Conservation (phyloP, 1,140 invertebrate species). For the Zaprionus gabonicus region DNA sequence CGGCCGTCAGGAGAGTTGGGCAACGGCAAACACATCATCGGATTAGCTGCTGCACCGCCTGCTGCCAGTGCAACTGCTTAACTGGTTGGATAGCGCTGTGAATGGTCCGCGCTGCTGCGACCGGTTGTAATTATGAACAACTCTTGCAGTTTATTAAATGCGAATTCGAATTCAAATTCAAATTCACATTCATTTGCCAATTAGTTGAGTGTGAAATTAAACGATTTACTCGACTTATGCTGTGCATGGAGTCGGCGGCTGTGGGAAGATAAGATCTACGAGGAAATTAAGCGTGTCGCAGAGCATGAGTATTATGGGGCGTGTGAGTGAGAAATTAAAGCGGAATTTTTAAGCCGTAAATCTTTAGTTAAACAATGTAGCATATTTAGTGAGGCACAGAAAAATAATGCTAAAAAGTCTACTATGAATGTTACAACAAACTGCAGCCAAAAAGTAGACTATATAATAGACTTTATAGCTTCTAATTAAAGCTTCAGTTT, state of each 20-base stretch:
- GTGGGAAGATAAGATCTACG: constrained; percentile 10
- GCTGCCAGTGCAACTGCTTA: constrained; percentile 7
- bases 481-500: background rate
- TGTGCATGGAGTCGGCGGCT: constrained; percentile 2
- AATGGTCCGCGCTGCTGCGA: background rate
- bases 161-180: constrained; percentile 54
- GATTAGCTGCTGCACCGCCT: constrained; percentile 26
- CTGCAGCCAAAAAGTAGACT: constrained; percentile 21
- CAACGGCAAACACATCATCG: constrained; percentile 27
- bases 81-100: constrained; percentile 11
- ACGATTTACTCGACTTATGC: constrained; percentile 48
- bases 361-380: background rate
- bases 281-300: background rate
- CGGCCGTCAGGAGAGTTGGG: constrained; percentile 48
- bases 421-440: background rate
- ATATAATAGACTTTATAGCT: constrained; percentile 3
- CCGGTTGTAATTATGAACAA: constrained; percentile 51
- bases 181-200: constrained; percentile 66
- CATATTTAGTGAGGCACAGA: background rate
- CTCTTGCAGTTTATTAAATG: constrained; percentile 69
- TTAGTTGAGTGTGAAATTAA: constrained; percentile 43
- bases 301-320: constrained; percentile 11
- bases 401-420: background rate
- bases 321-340: constrained; percentile 9
- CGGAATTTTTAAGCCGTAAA: background rate